Percentiles rank a stretch among this genome's conserved stretches.
These are phyloP conservation scores for Agonopterix heracliana DNA, from an alignment of 2,888 invertebrate genomes.

Conservation along the genomic window DNA sequence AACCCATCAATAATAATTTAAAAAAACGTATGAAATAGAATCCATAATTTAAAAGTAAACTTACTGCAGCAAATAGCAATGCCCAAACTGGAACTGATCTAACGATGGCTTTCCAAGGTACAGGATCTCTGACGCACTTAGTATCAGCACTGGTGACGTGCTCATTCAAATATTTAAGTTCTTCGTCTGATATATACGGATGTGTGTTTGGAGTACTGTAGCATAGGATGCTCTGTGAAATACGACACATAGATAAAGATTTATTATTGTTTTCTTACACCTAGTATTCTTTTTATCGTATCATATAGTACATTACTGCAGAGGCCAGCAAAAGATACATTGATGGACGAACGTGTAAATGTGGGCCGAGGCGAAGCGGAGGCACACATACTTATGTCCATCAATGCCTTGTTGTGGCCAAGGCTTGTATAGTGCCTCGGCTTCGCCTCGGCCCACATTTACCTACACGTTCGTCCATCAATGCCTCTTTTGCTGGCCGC, in stretches of 20 bases:
- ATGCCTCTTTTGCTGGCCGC: too few species aligned
- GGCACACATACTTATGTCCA: too few species aligned
- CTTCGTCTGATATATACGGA: conserved; percentile 74
- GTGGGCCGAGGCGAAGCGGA: background rate
- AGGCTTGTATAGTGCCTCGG: too few species aligned
- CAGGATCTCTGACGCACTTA: conserved; percentile 71
- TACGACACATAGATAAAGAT: conserved; percentile 15
- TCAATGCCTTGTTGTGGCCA: too few species aligned
- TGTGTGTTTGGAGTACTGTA: conserved; percentile 72
- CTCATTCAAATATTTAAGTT: conserved; percentile 72
- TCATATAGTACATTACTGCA: too few species aligned
- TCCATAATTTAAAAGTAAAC: conserved; percentile 20
- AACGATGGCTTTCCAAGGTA: conserved; percentile 83
- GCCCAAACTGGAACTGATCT: conserved; percentile 85
- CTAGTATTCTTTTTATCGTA: too few species aligned
- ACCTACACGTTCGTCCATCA: too few species aligned
- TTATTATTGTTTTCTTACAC: background rate
- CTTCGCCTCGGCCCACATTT: too few species aligned
- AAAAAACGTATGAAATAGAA: too few species aligned
- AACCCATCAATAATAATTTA: too few species aligned
- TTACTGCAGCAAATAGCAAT: conserved; percentile 80
- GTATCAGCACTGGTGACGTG: conserved; percentile 76
- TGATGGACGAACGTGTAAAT: too few species aligned
- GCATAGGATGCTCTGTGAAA: conserved; percentile 59
- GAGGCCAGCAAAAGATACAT: too few species aligned